These are phyloP conservation scores for Myxocyprinus asiaticus DNA, from an alignment of 2,113 vertebrate genomes.

Conservation along the genomic window DNA sequence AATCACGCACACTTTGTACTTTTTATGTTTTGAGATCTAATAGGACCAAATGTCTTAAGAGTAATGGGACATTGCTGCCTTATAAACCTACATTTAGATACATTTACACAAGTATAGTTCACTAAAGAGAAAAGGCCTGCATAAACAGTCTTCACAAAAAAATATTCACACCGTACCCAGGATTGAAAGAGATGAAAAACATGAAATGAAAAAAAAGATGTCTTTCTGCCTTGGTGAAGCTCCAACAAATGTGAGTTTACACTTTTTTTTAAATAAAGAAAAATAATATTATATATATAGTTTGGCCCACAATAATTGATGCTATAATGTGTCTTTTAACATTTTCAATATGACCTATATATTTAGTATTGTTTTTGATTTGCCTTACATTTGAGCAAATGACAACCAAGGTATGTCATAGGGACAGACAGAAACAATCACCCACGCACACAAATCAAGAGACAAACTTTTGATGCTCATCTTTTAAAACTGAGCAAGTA, in stretches of 20 bases:
- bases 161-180: background rate
- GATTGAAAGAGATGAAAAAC: background rate
- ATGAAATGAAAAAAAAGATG: background rate
- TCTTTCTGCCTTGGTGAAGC: background rate
- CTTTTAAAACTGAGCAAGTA: slow-evolving; percentile 38
- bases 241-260: background rate
- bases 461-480: slow-evolving; percentile 24
- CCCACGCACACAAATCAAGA: slow-evolving; percentile 10
- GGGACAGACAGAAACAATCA: slow-evolving; percentile 23
- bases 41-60: slow-evolving; percentile 14
- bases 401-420: background rate
- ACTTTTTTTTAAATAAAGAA: background rate
- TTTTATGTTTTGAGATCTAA: background rate
- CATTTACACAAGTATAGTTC: slow-evolving; percentile 23
- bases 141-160: background rate
- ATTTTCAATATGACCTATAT: background rate
- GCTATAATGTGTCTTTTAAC: background rate
- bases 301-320: background rate
- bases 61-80: background rate
- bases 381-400: background rate
- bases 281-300: background rate
- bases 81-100: slow-evolving; percentile 21
- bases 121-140: slow-evolving; percentile 17
- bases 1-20: slow-evolving; percentile 10
- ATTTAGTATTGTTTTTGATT: background rate